A percentile compares a stretch with the other conserved stretches of the same genome.
phyloP scores from a whole-genome alignment of 92 coral and sea anemone species.

The Siderastrea siderea region DNA sequence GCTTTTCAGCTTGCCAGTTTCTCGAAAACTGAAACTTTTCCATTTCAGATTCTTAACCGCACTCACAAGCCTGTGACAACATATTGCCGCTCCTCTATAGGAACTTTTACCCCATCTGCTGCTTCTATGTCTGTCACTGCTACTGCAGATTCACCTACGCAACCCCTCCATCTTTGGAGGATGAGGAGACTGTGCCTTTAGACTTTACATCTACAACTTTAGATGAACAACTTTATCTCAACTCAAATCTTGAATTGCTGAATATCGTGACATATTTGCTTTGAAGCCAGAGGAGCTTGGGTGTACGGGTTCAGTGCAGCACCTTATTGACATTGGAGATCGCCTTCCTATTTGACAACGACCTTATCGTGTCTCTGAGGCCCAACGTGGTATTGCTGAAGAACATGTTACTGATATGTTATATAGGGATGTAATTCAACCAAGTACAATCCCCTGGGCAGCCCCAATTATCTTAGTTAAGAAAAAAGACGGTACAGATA shows the following conservation, averaged over 20 bases:
- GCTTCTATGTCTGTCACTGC: not conserved
- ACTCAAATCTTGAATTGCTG: slow-evolving; percentile 11
- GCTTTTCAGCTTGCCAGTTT: slow-evolving; percentile 39
- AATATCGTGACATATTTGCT: slow-evolving; percentile 46
- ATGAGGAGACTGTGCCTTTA: slow-evolving; percentile 19
- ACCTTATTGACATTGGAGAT: slow-evolving; percentile 57
- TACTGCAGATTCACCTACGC: not conserved
- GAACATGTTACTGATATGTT: slow-evolving; percentile 64
- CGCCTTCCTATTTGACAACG: slow-evolving; percentile 55
- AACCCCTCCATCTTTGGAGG: not conserved
- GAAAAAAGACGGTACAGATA: slow-evolving; percentile 62
- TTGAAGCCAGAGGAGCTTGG: slow-evolving; percentile 56
- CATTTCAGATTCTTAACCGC: slow-evolving; percentile 55
- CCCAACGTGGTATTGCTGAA: slow-evolving; percentile 53
- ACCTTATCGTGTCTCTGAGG: slow-evolving; percentile 66
- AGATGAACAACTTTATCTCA: not conserved
- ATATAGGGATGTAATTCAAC: slow-evolving; percentile 59
- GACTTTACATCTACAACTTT: slow-evolving; percentile 49
- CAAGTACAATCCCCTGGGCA: slow-evolving; percentile 76
- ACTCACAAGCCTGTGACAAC: slow-evolving; percentile 44
- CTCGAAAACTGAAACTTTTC: slow-evolving; percentile 31
- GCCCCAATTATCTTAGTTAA: slow-evolving; percentile 70
- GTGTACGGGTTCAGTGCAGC: slow-evolving; percentile 64
- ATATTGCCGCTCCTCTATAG: slow-evolving; percentile 46
- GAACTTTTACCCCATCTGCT: slow-evolving; percentile 22